Base-by-base conservation (phyloP, 2,113 vertebrate species). In the Trinectes maculatus region DNA sequence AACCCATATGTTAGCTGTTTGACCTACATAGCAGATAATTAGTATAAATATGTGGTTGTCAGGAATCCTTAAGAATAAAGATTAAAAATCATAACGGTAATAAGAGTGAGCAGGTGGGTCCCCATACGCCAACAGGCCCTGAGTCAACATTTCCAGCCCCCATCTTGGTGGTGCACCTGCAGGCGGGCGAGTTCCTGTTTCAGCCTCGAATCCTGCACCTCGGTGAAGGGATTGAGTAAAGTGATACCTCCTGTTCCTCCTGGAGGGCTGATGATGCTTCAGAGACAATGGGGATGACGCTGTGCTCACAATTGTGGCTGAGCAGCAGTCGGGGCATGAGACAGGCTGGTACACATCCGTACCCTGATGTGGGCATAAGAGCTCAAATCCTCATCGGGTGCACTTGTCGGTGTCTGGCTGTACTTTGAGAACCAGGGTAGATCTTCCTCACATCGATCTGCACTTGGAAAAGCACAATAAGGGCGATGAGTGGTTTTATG, bases 111-210 rank as follows among this genome's bases (percentile, higher is more conserved):
- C 29, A 5, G 8, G 29, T 31, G 29, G 29, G 29, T 4, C 29
- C 29, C 29, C 8, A 31, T 5, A 31, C 29, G 8, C 21, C 49
- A 19, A 10, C 34, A 69, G 72, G 67, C 63, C 71, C 37, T 15
- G 57, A 49, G 1, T 57, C 19, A 39, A 69, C 72, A 62, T 75
- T 75, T 60, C 29, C 25, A 47, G 1, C 47, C 31, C 31, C 43
- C 34, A 66, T 43, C 47, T 54, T 37, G 26, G n/a, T 62, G 33
- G 34, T 77, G 63, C 79, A 82, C 74, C 82, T 85, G 82, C 75
- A 80, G 61, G 56, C 37, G 43, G 39, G 61, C 55, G 59, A 39
- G 71, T 53, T 63, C 66, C 26, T 43, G 47, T 52, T 11, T 42
- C 18, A 47, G 40, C 31, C 8, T 34, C 7, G 18, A 12, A 24